A percentile compares a stretch with the other conserved stretches of the same genome.
Conservation (phyloP, 2,888 invertebrate genomes). For the Tipula helvola region DNA sequence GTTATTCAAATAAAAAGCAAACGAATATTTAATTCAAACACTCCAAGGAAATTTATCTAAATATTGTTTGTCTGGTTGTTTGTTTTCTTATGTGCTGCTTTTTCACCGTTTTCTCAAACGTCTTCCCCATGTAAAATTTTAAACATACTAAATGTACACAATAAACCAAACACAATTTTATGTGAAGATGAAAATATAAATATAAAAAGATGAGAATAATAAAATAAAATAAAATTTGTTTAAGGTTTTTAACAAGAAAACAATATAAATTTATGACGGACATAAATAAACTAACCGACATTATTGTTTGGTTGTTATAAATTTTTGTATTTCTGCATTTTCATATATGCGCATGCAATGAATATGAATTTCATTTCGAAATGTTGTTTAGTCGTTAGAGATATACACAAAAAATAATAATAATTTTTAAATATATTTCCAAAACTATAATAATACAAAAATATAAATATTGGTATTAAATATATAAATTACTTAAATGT, state of each 20-base stretch:
- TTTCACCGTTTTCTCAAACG: neutral
- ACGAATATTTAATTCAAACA: slow-evolving; percentile 4
- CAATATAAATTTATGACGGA: neutral
- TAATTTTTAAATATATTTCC: neutral
- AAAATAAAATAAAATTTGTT: neutral
- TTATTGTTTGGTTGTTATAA: neutral
- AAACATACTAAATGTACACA: neutral
- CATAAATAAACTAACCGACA: neutral
- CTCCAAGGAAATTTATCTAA: neutral
- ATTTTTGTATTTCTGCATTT: neutral
- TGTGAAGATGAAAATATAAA: neutral
- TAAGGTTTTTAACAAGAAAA: neutral
- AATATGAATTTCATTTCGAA: neutral
- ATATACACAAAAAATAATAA: neutral
- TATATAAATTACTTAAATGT: neutral
- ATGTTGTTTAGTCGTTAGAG: neutral
- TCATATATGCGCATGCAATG: neutral
- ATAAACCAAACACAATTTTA: neutral
- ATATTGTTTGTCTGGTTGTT: neutral
- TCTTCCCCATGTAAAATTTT: neutral
- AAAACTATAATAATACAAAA: neutral
- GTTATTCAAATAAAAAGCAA: neutral
- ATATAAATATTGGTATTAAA: neutral
- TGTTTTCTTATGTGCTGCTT: neutral
- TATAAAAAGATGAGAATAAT: neutral